Conservation (phyloP, 2,888 invertebrate species). For the Acleris literana region DNA sequence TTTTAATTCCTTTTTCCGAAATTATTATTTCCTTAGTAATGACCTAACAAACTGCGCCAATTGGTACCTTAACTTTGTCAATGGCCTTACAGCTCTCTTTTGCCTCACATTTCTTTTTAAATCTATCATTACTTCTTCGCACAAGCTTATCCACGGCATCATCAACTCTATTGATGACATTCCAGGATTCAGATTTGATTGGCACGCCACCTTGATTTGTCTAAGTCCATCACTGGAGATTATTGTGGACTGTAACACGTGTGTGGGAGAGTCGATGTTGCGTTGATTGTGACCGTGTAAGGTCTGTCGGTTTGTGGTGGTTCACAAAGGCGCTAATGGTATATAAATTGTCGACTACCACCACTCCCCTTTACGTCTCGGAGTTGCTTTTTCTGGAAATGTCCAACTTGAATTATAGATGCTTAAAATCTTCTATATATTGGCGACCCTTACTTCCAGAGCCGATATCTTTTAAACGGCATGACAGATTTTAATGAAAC, state of each 20-base stretch:
- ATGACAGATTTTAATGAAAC: too few relatives aligned
- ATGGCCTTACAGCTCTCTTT: conserved; percentile 18
- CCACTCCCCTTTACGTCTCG: conserved; percentile 35
- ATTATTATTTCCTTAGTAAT: too few relatives aligned
- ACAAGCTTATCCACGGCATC: neutral
- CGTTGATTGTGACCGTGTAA: conserved; percentile 20
- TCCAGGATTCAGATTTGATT: conserved; percentile 8
- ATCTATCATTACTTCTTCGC: conserved; percentile 23
- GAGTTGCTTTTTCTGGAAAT: conserved; percentile 21
- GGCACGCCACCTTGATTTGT: neutral
- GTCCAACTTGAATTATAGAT: conserved; percentile 2
- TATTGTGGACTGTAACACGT: conserved; percentile 4
- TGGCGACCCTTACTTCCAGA: too few relatives aligned
- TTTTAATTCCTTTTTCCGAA: too few relatives aligned
- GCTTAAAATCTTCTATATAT: too few relatives aligned
- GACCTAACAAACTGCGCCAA: conserved; percentile 27
- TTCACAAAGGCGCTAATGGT: conserved; percentile 73
- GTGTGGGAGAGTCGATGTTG: conserved; percentile 6
- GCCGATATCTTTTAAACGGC: too few relatives aligned
- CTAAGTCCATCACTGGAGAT: neutral
- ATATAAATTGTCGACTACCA: conserved; percentile 74
- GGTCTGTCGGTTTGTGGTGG: conserved; percentile 52
- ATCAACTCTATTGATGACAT: neutral
- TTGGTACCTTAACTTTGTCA: conserved; percentile 18
- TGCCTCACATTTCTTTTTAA: conserved; percentile 25